phyloP scores from a whole-genome alignment of 2,113 vertebrate species.

The Podiceps cristatus region DNA sequence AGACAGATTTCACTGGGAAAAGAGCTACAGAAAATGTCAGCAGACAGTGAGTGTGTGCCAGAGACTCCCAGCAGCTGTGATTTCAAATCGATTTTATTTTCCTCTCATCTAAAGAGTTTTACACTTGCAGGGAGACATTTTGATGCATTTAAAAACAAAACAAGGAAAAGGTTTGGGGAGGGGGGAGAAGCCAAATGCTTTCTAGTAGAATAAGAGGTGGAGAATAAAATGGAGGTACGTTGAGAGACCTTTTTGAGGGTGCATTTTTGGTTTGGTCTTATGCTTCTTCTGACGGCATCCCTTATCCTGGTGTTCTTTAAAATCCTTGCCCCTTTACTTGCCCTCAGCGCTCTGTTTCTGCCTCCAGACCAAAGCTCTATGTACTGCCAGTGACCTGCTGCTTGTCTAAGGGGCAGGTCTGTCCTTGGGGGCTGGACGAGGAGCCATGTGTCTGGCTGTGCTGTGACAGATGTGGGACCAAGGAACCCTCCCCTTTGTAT shows the following conservation, averaged over 20 bases:
- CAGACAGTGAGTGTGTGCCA: slow-evolving; percentile 53
- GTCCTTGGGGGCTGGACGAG: slow-evolving; percentile 61
- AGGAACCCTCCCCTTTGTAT: slow-evolving; percentile 41
- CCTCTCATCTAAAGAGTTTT: slow-evolving; percentile 59
- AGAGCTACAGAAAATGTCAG: slow-evolving; percentile 70
- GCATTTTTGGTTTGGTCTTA: background rate
- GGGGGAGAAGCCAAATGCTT: background rate
- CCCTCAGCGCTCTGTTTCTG: background rate
- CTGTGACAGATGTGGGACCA: slow-evolving; percentile 77
- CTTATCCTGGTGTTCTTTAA: background rate
- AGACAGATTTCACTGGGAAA: slow-evolving; percentile 70
- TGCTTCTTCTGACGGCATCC: background rate
- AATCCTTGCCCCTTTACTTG: background rate
- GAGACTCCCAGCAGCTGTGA: slow-evolving; percentile 64
- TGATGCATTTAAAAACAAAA: slow-evolving; percentile 47
- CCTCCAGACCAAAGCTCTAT: slow-evolving; percentile 40
- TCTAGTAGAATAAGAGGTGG: background rate
- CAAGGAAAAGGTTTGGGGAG: background rate
- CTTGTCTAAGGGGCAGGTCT: slow-evolving; percentile 82
- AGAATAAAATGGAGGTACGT: background rate
- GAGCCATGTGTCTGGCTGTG: slow-evolving; percentile 80
- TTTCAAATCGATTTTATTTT: slow-evolving; percentile 64
- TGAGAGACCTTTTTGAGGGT: background rate
- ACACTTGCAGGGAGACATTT: slow-evolving; percentile 53
- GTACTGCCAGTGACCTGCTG: slow-evolving; percentile 71